A percentile compares a stretch with the other conserved stretches of the same genome.
Conservation (phyloP, 2,888 invertebrate species). For the Gnatocerus cornutus region DNA sequence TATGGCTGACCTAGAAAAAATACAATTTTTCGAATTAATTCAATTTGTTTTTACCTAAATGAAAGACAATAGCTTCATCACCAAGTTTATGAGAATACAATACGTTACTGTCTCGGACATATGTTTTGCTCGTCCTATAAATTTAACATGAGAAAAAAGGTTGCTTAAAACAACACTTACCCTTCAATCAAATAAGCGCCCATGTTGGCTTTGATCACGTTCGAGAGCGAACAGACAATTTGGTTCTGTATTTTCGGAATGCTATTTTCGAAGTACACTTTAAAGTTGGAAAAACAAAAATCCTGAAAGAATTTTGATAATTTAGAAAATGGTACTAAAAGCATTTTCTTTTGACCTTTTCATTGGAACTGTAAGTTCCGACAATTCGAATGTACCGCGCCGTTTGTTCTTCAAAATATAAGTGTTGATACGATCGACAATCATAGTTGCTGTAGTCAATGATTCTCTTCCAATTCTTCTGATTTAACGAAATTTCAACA, state of each 20-base stretch:
- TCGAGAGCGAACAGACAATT: background rate
- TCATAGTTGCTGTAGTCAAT: background rate
- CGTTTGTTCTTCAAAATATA: constrained; percentile 9
- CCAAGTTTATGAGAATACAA: background rate
- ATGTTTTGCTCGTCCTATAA: background rate
- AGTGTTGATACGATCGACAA: background rate
- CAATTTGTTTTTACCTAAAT: background rate
- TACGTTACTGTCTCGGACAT: background rate
- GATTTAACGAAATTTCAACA: constrained; percentile 9
- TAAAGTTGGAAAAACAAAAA: background rate
- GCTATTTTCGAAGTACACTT: background rate
- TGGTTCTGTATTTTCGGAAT: background rate
- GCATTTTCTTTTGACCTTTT: background rate
- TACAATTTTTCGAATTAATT: too few relatives aligned
- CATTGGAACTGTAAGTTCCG: constrained; percentile 1
- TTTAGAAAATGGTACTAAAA: too few relatives aligned
- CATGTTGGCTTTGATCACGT: background rate
- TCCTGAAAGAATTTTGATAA: background rate
- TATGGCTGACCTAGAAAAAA: too few relatives aligned
- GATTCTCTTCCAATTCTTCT: constrained; percentile 3
- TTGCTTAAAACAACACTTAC: background rate
- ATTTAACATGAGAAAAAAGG: background rate
- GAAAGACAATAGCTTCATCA: background rate
- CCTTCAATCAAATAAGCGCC: constrained; percentile 1
- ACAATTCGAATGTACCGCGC: constrained; percentile 1